Base-by-base conservation (phyloP, 2,797 vertebrate genomes). In the Gymnothorax javanicus region DNA sequence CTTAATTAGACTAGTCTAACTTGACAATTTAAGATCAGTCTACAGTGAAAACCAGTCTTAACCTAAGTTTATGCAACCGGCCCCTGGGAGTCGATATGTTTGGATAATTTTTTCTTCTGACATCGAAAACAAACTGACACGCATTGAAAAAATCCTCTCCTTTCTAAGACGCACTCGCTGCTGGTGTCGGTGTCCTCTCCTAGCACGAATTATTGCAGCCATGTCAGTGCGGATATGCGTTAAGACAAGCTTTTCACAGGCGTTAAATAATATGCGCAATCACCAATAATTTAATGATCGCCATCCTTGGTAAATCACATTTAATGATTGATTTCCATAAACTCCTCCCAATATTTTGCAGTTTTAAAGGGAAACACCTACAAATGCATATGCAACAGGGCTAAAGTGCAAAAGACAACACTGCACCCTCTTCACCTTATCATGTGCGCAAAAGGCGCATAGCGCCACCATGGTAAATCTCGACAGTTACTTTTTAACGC, bases 351-450 rank as follows among this genome's bases (percentile, higher is more conserved):
- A 20, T 82, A 82, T 13, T 56, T 23, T 82, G 43, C 50, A 17
- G 7, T 2, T 20, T 82, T 11, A 82, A 81, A 52, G 50, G 52
- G 79, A 50, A 82, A 82, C 52, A 52, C 79, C 52, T 17, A 17
- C 54, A 82, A 82, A 82, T n/a, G n/a, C n/a, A n/a, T 82, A 50
- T n/a, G 20, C 71, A 75, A 75, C 7, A 75, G 27, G 71, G 71
- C 71, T 23, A 75, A 75, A 4, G 58, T 6, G 58, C 58, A 59
- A 13, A 59, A 52, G 56, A 50, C 12, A 54, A 50, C 17, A 33
- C 33, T 15, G 4, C 1, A 3, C 52, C 43, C 79, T 54, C 52
- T 82, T 82, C 33, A 43, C 33, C 33, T 43, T 43, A 43, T 43
- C 33, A 43, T 43, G 2, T 2, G 33, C 33, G 33, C 33, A 43